phyloP scores from a whole-genome alignment of 1,140 invertebrate species.

The Littorina saxatilis region DNA sequence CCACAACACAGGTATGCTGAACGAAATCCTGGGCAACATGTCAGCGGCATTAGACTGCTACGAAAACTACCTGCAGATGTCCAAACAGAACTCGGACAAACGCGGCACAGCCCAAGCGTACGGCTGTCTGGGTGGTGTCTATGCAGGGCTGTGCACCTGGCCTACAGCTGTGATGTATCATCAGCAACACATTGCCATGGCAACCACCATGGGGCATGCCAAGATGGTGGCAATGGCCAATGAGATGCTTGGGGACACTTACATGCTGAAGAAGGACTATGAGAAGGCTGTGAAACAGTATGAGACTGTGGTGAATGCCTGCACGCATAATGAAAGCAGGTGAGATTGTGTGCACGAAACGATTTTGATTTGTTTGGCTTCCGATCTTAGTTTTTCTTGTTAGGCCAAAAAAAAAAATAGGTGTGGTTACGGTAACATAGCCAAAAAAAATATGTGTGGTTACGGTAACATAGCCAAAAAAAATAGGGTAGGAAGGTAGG shows the following conservation, averaged over 20 bases:
- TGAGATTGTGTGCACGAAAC: neutral
- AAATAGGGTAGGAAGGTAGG: no score
- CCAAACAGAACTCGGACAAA: slow-evolving; percentile 59
- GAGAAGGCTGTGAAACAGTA: slow-evolving; percentile 57
- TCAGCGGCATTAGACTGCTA: slow-evolving; percentile 64
- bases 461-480: no score
- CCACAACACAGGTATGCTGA: slow-evolving; percentile 70
- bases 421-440: no score
- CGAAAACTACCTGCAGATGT: slow-evolving; percentile 59
- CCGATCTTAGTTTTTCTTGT: neutral
- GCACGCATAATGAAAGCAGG: slow-evolving; percentile 12
- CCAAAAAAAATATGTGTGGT: no score
- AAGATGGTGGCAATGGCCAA: slow-evolving; percentile 60
- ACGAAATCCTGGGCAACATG: slow-evolving; percentile 69
- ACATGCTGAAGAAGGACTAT: slow-evolving; percentile 63
- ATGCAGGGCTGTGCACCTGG: slow-evolving; percentile 67
- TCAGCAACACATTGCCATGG: slow-evolving; percentile 67
- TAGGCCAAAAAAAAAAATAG: no score
- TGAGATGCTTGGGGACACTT: slow-evolving; percentile 70
- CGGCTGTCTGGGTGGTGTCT: slow-evolving; percentile 69
- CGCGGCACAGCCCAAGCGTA: slow-evolving; percentile 69
- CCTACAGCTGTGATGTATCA: slow-evolving; percentile 64
- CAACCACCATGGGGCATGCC: slow-evolving; percentile 55
- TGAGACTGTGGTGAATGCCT: slow-evolving; percentile 30
- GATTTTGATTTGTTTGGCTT: neutral